phyloP scores from a whole-genome alignment of 2,797 vertebrate species.

The Stomatorhinus walkeri region DNA sequence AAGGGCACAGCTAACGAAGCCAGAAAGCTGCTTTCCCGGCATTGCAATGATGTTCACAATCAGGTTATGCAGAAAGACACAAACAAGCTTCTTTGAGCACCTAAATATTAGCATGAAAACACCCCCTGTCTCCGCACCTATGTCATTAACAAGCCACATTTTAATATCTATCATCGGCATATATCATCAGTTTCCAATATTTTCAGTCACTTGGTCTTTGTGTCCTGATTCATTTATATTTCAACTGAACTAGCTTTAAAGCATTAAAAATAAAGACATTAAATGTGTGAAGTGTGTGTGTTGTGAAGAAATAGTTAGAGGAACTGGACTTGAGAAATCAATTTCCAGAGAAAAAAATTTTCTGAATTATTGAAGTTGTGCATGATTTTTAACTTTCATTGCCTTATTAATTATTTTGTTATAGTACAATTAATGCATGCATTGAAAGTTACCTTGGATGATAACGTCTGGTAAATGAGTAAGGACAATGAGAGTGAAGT shows the following conservation, averaged over 20 bases:
- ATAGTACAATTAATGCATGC: background rate
- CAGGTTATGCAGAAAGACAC: conserved; percentile 33
- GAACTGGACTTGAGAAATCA: background rate
- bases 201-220: conserved; percentile 18
- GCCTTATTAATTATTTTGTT: background rate
- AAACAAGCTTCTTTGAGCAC: conserved; percentile 39
- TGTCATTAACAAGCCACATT: conserved; percentile 32
- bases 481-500: background rate
- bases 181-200: conserved; percentile 25
- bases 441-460: background rate
- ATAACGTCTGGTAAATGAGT: background rate
- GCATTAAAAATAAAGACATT: background rate
- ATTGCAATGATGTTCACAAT: conserved; percentile 34
- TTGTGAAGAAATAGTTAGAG: background rate
- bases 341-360: background rate
- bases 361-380: background rate
- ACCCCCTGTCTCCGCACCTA: conserved; percentile 9
- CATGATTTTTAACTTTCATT: background rate
- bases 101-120: conserved; percentile 26
- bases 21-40: conserved; percentile 21
- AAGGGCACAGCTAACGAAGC: conserved; percentile 42
- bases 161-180: conserved; percentile 19
- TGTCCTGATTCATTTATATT: background rate
- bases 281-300: background rate
- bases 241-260: background rate